phyloP scores from a whole-genome alignment of 2,113 vertebrate genomes.

The Aspidoscelis tigris region DNA sequence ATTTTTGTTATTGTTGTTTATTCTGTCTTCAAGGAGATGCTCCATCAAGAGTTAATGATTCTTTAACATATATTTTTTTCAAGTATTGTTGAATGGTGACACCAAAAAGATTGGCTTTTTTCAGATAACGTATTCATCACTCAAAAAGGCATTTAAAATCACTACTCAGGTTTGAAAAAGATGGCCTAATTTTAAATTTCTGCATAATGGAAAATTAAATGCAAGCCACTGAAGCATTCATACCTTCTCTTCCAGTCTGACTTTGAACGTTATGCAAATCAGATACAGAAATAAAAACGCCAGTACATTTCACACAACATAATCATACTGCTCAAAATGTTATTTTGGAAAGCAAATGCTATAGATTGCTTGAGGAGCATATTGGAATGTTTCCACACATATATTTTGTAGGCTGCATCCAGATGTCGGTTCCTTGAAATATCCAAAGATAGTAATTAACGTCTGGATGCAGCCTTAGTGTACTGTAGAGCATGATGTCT shows the following conservation, averaged over 20 bases:
- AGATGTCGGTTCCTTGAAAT: too few species aligned
- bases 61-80: not conserved
- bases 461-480: too few species aligned
- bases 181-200: constrained; percentile 42
- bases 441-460: constrained; percentile 23
- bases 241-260: constrained; percentile 21
- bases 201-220: constrained; percentile 42
- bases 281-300: constrained; percentile 33
- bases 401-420: not conserved
- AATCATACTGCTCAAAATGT: not conserved
- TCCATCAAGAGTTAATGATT: constrained; percentile 7
- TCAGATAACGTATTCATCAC: not conserved
- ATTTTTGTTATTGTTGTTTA: not conserved
- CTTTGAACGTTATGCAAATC: constrained; percentile 24
- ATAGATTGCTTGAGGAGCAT: constrained; percentile 43
- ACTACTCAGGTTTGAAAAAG: constrained; percentile 42
- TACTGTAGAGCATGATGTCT: too few species aligned
- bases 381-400: constrained; percentile 51
- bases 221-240: constrained; percentile 52
- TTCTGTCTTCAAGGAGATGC: not conserved
- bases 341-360: constrained; percentile 11
- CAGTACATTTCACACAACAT: not conserved
- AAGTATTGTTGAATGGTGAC: not conserved
- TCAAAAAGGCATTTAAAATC: constrained; percentile 23
- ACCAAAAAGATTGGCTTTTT: constrained; percentile 36